Evolutionary conservation across 2,888 invertebrate species (phyloP).

Genomic region (Lithophane ornitopus): DNA sequence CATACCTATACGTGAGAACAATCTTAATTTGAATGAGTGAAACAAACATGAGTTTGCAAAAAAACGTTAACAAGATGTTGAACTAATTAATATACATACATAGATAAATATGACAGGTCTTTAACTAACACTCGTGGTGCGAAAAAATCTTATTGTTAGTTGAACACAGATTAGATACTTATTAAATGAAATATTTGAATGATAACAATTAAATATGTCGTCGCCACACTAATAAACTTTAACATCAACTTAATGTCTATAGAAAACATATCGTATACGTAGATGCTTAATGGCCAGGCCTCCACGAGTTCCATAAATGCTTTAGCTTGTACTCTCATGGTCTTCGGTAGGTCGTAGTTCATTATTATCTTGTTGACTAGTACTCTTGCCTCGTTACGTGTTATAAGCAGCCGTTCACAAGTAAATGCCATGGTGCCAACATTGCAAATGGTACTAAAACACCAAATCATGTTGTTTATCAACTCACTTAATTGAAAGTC

Average conservation of each 20-base stretch:
- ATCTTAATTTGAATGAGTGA: neutral
- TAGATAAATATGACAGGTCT: neutral
- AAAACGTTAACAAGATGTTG: neutral
- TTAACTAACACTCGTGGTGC: neutral
- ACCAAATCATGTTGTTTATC: constrained; percentile 72
- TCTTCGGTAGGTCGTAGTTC: constrained; percentile 78
- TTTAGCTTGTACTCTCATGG: constrained; percentile 79
- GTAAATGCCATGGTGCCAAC: constrained; percentile 73
- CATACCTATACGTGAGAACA: neutral
- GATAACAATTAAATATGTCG: constrained; percentile 82
- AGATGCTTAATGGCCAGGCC: constrained; percentile 76
- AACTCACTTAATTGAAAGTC: constrained; percentile 63
- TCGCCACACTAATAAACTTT: constrained; percentile 82
- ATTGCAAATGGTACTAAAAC: constrained; percentile 69
- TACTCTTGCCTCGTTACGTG: constrained; percentile 73
- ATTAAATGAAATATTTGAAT: constrained; percentile 80
- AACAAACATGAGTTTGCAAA: neutral
- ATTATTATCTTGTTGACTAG: constrained; percentile 81
- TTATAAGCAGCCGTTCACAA: constrained; percentile 74
- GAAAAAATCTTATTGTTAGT: neutral
- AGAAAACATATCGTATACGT: constrained; percentile 80
- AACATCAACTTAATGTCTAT: constrained; percentile 81
- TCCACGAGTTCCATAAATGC: constrained; percentile 81
- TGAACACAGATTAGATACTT: neutral
- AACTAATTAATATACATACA: too few relatives aligned